phyloP scores from a whole-genome alignment of 2,113 vertebrate genomes.

The Megaptera novaeangliae region DNA sequence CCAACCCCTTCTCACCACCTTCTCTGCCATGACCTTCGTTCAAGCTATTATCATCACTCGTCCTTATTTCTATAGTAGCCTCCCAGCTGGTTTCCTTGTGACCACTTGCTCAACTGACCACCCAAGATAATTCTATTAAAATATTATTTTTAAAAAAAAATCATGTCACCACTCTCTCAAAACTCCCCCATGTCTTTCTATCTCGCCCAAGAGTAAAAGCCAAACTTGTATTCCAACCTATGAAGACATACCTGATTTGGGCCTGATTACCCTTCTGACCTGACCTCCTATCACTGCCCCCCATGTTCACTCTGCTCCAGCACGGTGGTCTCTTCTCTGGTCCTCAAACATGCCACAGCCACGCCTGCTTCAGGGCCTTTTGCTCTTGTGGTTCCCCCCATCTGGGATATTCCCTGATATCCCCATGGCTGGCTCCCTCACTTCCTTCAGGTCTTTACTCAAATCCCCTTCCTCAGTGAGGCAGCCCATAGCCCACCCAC shows the following conservation, averaged over 20 bases:
- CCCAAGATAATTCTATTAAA: neutral
- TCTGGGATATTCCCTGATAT: neutral
- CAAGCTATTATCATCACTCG: neutral
- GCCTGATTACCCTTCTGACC: rapidly evolving
- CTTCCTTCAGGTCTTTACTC: neutral
- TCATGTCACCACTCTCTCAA: neutral
- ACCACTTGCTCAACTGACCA: neutral
- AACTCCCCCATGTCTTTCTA: neutral
- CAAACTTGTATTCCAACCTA: neutral
- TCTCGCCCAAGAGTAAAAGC: neutral
- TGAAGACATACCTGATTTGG: neutral
- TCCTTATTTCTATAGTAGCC: neutral
- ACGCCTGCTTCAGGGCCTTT: neutral
- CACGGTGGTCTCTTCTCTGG: neutral
- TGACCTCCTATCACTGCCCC: neutral
- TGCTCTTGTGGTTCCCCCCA: neutral
- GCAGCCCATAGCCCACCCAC: neutral
- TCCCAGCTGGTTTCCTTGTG: neutral
- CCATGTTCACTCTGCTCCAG: neutral
- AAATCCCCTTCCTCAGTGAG: neutral
- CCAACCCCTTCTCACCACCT: neutral
- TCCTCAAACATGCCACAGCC: neutral
- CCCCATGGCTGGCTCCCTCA: neutral
- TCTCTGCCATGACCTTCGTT: neutral
- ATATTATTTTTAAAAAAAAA: neutral